These are phyloP conservation scores for Protosalanx chinensis DNA, from an alignment of 2,797 vertebrate genomes.

Conservation along the genomic window DNA sequence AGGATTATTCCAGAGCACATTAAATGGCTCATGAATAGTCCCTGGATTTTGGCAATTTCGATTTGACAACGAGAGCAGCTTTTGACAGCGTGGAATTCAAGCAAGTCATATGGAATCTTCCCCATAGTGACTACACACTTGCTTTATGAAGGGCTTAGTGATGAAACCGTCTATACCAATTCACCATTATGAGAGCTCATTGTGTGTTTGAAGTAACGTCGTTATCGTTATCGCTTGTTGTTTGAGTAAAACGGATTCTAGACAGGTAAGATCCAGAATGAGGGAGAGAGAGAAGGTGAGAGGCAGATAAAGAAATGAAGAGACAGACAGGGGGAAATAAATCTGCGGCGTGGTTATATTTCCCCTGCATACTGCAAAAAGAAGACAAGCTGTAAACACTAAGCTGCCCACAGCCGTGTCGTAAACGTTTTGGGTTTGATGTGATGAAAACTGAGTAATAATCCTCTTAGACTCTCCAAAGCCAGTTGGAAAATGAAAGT, in stretches of 20 bases:
- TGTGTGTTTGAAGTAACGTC: slow-evolving; percentile 16
- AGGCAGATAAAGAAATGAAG: slow-evolving; percentile 41
- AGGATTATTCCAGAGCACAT: slow-evolving; percentile 24
- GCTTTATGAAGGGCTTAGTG: slow-evolving; percentile 22
- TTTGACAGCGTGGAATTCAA: slow-evolving; percentile 32
- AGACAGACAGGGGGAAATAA: slow-evolving; percentile 26
- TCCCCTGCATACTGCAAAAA: slow-evolving; percentile 42
- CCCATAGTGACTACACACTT: slow-evolving; percentile 7
- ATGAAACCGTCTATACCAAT: slow-evolving; percentile 22
- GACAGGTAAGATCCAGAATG: slow-evolving; percentile 23
- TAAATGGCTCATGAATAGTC: slow-evolving; percentile 22
- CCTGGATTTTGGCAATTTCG: slow-evolving; percentile 22
- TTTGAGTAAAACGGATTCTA: slow-evolving; percentile 32
- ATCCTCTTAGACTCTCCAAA: slow-evolving; percentile 61
- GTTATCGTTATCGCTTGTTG: slow-evolving; percentile 17
- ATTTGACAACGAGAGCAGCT: slow-evolving; percentile 28
- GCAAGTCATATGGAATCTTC: slow-evolving; percentile 27
- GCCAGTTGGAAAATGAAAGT: slow-evolving; percentile 48
- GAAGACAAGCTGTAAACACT: slow-evolving; percentile 59
- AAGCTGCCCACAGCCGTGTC: slow-evolving; percentile 63
- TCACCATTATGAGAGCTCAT: neutral
- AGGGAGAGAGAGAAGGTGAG: slow-evolving; percentile 56
- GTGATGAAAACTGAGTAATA: slow-evolving; percentile 55
- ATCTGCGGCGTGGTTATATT: slow-evolving; percentile 39
- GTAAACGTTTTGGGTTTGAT: slow-evolving; percentile 62